Conservation (phyloP, 1,140 invertebrate species). For the Bombus pascuorum region DNA sequence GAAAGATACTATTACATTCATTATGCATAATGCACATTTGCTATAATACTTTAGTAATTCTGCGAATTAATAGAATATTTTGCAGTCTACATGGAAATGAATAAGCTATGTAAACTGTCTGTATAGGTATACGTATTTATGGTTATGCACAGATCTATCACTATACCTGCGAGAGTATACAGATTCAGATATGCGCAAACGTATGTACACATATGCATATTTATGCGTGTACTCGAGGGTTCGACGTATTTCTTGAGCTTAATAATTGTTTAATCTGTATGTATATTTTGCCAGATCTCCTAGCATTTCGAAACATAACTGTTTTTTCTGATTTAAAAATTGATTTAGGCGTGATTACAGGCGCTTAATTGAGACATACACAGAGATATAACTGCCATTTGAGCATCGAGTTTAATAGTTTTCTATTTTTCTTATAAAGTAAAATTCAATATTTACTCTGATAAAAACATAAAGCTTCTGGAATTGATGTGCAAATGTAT, state of each 20-base stretch:
- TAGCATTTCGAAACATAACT: not conserved
- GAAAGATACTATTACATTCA: not conserved
- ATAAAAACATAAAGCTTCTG: not conserved
- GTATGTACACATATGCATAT: slow-evolving; percentile 7
- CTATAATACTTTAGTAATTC: not conserved
- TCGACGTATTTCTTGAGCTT: not conserved
- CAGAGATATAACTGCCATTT: not conserved
- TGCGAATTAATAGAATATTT: not conserved
- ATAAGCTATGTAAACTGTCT: not conserved
- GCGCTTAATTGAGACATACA: not conserved
- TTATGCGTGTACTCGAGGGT: not conserved
- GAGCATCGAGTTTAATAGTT: not conserved
- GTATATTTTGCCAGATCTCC: not conserved
- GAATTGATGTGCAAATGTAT: not conserved
- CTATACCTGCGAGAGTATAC: not conserved
- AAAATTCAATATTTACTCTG: not conserved
- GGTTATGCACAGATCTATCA: slow-evolving; percentile 1
- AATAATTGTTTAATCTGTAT: not conserved
- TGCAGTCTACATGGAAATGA: not conserved
- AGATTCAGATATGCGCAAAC: not conserved
- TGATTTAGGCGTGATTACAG: too few relatives aligned
- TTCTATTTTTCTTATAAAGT: not conserved
- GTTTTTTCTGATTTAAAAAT: not conserved
- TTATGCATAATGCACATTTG: not conserved
- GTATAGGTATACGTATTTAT: not conserved